Conservation (phyloP, 2,797 vertebrate species). For the Phrynocephalus vlangalii region DNA sequence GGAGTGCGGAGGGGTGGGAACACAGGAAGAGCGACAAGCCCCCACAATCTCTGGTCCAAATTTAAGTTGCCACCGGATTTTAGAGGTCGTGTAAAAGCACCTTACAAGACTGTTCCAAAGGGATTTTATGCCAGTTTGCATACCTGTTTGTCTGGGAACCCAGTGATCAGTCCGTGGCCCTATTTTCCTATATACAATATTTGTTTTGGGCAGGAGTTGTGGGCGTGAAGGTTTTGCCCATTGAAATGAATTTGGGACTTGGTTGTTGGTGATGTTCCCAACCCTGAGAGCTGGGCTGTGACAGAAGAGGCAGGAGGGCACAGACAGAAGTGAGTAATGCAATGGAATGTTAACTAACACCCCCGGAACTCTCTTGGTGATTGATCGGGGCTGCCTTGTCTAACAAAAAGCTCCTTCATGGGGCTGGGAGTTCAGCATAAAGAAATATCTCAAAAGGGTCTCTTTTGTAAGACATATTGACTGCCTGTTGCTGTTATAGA, state of each 20-base stretch:
- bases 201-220: not conserved
- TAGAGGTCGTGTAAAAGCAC: too few relatives aligned
- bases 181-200: too few relatives aligned
- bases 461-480: constrained; percentile 30
- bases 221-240: not conserved
- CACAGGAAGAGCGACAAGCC: too few relatives aligned
- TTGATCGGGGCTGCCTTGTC: constrained; percentile 39
- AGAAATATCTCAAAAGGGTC: constrained; percentile 18
- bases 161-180: too few relatives aligned
- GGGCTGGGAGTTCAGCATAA: constrained; percentile 45
- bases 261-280: not conserved
- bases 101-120: not conserved
- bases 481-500: not conserved
- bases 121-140: not conserved
- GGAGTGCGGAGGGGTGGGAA: too few relatives aligned
- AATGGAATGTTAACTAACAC: not conserved
- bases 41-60: too few relatives aligned
- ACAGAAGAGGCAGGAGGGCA: too few relatives aligned
- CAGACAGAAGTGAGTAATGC: too few relatives aligned
- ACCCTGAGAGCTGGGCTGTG: too few relatives aligned
- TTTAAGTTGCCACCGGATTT: too few relatives aligned
- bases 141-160: too few relatives aligned
- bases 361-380: constrained; percentile 44
- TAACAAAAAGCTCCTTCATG: constrained; percentile 43
- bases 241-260: not conserved